Evolutionary conservation across 2,113 vertebrate genomes (phyloP), one percentile per base, ranked within the genome.

Genomic region (Vicugna pacos): DNA sequence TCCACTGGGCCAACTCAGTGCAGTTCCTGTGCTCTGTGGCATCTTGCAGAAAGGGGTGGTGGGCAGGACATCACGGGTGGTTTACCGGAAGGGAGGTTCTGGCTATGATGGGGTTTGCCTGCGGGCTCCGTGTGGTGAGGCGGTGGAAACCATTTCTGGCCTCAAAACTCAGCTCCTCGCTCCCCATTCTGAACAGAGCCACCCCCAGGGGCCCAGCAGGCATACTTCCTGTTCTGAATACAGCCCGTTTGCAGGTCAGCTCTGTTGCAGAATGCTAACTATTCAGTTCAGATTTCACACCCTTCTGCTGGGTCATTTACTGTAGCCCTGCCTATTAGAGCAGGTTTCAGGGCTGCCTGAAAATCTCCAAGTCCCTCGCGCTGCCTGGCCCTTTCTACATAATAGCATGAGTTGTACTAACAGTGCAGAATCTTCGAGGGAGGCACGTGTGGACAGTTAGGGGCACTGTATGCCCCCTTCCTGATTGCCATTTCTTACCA

Each of bases 341-440:
- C 64, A 65, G 64, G 50, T 69, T 26, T 76, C 56, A 73, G 62
- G 77, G 56, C 35, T 64, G 58, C 70, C 65, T 20, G 17, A 38
- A 46, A 62, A 82, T 48, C 52, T 64, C 80, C 32, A 9, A 4
- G 16, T 35, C 20, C 65, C 1, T 42, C 20, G 22, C 9, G 24
- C 54, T 50, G 58, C 69, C 75, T 64, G 79, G 92, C 26, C 62
- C 70, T 93, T 93, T 91, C 86, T 42, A 67, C 19, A 20, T 16
- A 65, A n/a, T 32, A 80, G 42, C 64, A 8, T 13, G 35, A 83
- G 14, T 17, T 62, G 11, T 50, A 56, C 80, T 32, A 77, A 62
- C 14, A 20, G 1, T 30, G 35, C n/a, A 42, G 48, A 69, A 12
- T 75, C 46, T 72, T 24, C 83, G 11, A 32, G 19, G 64, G 75